These are phyloP conservation scores for Melanotaenia pygmaea DNA, from an alignment of 2,797 vertebrate genomes.

Conservation along the genomic window DNA sequence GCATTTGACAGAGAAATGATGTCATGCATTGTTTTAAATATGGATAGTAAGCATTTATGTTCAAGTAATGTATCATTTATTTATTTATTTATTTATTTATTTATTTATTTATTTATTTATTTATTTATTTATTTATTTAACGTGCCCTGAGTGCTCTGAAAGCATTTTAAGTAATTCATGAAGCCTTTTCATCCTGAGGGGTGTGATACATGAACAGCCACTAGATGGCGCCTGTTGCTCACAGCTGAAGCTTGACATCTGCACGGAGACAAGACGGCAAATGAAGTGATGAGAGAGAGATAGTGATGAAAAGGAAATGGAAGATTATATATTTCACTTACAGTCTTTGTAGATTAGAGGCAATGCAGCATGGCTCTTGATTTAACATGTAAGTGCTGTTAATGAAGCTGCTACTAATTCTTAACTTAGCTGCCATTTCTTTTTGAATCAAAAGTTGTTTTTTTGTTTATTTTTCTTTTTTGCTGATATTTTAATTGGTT, in stretches of 20 bases:
- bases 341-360: constrained; percentile 15
- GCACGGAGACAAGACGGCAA: constrained; percentile 22
- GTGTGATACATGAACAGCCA: constrained; percentile 42
- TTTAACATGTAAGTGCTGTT: constrained; percentile 13
- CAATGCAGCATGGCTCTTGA: constrained; percentile 3
- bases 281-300: constrained; percentile 39
- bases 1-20: constrained; percentile 7
- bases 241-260: constrained; percentile 35
- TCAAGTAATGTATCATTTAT: not conserved
- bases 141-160: constrained; percentile 6
- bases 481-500: not conserved
- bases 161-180: not conserved
- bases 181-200: not conserved
- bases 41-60: constrained; percentile 4
- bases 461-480: not conserved
- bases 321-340: constrained; percentile 21
- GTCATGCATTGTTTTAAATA: not conserved
- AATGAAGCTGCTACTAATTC: constrained; percentile 19
- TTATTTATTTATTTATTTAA: not conserved
- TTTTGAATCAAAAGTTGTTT: not conserved
- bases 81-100: not conserved
- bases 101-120: not conserved
- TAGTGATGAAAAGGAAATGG: constrained; percentile 31
- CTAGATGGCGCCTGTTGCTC: constrained; percentile 78
- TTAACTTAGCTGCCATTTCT: not conserved